Percentiles rank a stretch among this genome's conserved stretches.
Evolutionary conservation across 2,888 invertebrate species (phyloP).

Genomic region (Chelonus formosanus): DNA sequence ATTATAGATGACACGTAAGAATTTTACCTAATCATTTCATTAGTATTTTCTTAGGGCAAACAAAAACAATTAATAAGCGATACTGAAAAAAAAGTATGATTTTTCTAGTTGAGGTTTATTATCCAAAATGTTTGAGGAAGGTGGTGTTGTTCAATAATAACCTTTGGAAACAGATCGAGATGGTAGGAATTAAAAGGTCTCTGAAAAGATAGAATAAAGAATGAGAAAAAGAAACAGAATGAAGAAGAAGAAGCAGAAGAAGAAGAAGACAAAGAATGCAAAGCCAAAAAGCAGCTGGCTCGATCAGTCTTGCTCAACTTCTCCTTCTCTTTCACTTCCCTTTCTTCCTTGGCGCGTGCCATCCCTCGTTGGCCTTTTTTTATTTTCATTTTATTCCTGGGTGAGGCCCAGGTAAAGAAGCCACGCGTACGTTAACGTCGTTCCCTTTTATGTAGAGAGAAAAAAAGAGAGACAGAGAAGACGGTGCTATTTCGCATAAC

Average conservation of each 20-base stretch:
- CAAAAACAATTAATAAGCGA: no score
- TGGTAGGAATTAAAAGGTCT: not conserved
- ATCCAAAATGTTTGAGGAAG: not conserved
- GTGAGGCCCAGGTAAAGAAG: conserved; percentile 21
- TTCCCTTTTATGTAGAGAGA: conserved; percentile 1
- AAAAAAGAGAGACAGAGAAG: conserved; percentile 25
- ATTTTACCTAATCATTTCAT: no score
- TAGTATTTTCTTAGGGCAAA: no score
- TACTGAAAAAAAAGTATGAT: not conserved
- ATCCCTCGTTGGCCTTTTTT: conserved; percentile 39
- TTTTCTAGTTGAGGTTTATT: not conserved
- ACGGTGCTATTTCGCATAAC: conserved; percentile 34
- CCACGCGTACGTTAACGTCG: conserved; percentile 18
- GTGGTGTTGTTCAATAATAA: not conserved
- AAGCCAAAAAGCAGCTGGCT: conserved; percentile 35
- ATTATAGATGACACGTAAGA: no score
- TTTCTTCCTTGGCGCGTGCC: conserved; percentile 49
- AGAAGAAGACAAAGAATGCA: conserved; percentile 28
- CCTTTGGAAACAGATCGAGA: not conserved
- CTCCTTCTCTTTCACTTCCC: conserved; percentile 33
- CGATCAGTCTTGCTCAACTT: conserved; percentile 38
- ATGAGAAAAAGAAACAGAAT: conserved; percentile 23
- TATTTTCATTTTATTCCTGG: conserved; percentile 29
- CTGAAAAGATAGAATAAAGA: conserved; percentile 21
- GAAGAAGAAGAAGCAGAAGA: conserved; percentile 3